These are phyloP conservation scores for Fopius arisanus DNA, from an alignment of 1,140 invertebrate species.

Conservation along the genomic window DNA sequence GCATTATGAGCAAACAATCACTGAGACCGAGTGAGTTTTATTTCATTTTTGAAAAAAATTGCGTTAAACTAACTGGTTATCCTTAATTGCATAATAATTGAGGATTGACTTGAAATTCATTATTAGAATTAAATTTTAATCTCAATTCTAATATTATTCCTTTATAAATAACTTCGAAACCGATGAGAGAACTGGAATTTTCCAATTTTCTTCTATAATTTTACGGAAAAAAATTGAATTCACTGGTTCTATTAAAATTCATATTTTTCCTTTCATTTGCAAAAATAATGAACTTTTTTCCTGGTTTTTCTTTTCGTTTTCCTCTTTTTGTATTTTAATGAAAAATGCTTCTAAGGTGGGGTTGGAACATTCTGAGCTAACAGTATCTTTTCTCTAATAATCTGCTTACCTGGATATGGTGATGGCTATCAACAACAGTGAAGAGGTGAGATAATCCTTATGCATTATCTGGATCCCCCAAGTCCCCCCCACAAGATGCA, in stretches of 20 bases:
- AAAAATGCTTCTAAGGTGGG: constrained; percentile 40
- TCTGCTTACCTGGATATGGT: constrained; percentile 51
- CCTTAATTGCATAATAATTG: too few species aligned
- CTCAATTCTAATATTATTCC: too few species aligned
- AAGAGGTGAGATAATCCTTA: constrained; percentile 41
- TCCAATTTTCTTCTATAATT: too few species aligned
- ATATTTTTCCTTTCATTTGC: constrained; percentile 15
- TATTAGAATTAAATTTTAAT: too few species aligned
- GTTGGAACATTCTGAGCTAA: constrained; percentile 52
- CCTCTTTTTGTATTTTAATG: constrained; percentile 32
- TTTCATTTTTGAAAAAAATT: constrained; percentile 2
- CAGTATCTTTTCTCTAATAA: constrained; percentile 50
- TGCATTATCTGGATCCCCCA: constrained; percentile 7
- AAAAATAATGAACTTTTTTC: not conserved
- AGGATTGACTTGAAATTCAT: too few species aligned
- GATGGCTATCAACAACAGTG: constrained; percentile 37
- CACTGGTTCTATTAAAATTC: too few species aligned
- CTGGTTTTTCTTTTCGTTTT: constrained; percentile 24
- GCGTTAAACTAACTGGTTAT: too few species aligned
- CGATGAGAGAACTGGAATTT: too few species aligned
- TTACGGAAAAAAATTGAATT: constrained; percentile 31
- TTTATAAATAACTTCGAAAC: too few species aligned
- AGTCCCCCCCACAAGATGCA: not conserved
- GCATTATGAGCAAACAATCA: constrained; percentile 60
- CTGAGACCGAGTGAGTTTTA: constrained; percentile 66